Evolutionary conservation across 2,888 invertebrate species (phyloP).

Genomic region (Miltochrista miniata): DNA sequence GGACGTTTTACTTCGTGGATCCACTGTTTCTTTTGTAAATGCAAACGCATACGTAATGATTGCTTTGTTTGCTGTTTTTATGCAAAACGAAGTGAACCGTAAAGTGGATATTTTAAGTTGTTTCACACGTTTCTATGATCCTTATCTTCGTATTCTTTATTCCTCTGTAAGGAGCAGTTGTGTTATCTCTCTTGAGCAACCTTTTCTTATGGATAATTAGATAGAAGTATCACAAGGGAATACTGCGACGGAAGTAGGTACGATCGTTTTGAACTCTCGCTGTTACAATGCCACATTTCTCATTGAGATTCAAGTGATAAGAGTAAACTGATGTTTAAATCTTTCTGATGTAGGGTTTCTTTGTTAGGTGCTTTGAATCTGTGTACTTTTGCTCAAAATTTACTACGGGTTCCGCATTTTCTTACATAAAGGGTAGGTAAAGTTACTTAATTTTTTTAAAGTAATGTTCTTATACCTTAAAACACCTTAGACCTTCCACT

Average conservation of each 20-base stretch:
- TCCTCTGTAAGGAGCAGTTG: constrained; percentile 30
- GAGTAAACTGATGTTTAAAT: constrained; percentile 63
- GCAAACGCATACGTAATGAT: constrained; percentile 42
- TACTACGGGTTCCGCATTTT: too few species aligned
- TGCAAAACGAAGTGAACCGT: constrained; percentile 31
- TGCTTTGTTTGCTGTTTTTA: constrained; percentile 39
- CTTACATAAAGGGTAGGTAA: too few species aligned
- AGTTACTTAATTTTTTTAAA: too few species aligned
- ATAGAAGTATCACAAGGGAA: constrained; percentile 52
- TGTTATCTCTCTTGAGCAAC: constrained; percentile 42
- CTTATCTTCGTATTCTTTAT: constrained; percentile 38
- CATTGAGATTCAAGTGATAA: constrained; percentile 60
- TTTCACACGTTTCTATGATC: constrained; percentile 43
- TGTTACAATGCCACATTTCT: constrained; percentile 62
- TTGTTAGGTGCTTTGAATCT: constrained; percentile 48
- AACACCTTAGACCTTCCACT: too few species aligned
- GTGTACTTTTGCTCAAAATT: constrained; percentile 37
- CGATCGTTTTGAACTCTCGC: constrained; percentile 61
- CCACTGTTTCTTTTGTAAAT: constrained; percentile 50
- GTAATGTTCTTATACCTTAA: too few species aligned
- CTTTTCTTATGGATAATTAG: constrained; percentile 55
- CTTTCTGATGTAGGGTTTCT: constrained; percentile 61
- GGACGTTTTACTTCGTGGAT: constrained; percentile 44
- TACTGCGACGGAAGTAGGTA: constrained; percentile 51
- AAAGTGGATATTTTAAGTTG: constrained; percentile 24